phyloP scores from a whole-genome alignment of 2,888 invertebrate species.

The Colletes collaris region DNA sequence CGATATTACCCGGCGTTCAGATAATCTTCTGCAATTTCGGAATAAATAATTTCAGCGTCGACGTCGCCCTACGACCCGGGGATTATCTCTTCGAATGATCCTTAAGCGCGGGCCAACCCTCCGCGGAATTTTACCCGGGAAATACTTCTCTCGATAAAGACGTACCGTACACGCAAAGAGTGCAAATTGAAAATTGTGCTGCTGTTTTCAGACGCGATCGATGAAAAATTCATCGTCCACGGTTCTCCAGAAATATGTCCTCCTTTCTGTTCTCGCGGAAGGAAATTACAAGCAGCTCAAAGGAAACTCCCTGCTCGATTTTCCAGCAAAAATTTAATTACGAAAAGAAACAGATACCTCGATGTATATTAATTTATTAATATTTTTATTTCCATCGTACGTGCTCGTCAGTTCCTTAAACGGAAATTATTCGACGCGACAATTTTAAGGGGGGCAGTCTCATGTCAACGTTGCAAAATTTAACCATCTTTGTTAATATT shows the following conservation, averaged over 20 bases:
- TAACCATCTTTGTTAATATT: too few species aligned
- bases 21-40: constrained; percentile 12
- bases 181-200: constrained; percentile 21
- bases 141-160: background rate
- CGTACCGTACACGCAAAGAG: background rate
- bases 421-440: too few species aligned
- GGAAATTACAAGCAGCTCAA: background rate
- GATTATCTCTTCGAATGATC: constrained; percentile 12
- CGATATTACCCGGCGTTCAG: constrained; percentile 8
- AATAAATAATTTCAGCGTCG: constrained; percentile 30
- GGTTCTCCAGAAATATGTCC: constrained; percentile 5
- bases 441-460: too few species aligned
- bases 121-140: background rate
- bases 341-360: too few species aligned
- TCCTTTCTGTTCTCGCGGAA: background rate
- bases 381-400: too few species aligned
- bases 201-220: background rate
- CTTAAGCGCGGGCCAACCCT: background rate
- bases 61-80: background rate
- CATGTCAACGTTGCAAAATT: too few species aligned
- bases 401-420: too few species aligned
- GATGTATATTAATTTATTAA: too few species aligned
- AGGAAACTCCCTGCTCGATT: background rate
- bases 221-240: constrained; percentile 4
- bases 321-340: background rate